Conservation (phyloP, 2,888 invertebrate genomes). For the Tetragonula carbonaria region DNA sequence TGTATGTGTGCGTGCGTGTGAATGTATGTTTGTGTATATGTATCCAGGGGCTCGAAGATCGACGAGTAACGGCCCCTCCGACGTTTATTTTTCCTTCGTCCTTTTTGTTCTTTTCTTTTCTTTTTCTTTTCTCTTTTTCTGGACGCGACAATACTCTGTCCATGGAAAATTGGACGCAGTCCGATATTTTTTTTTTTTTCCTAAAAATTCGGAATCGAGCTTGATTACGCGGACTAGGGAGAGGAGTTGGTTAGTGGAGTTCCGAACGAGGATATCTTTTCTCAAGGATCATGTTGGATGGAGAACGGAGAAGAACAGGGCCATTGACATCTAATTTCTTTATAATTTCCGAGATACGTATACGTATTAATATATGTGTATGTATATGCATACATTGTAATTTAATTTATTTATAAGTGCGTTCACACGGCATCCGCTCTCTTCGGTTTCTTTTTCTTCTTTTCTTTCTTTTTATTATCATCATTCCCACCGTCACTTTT, state of each 20-base stretch:
- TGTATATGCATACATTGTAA: slow-evolving; percentile 80
- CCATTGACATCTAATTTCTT: slow-evolving; percentile 78
- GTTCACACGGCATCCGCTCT: slow-evolving; percentile 45
- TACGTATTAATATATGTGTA: slow-evolving; percentile 80
- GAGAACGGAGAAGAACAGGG: slow-evolving; percentile 72
- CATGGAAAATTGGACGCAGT: slow-evolving; percentile 24
- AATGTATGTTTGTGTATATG: background rate
- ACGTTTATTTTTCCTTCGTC: background rate
- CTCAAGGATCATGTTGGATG: slow-evolving; percentile 31
- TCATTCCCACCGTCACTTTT: background rate
- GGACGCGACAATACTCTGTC: slow-evolving; percentile 33
- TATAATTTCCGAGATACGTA: slow-evolving; percentile 79
- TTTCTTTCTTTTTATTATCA: background rate
- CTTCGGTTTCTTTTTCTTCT: background rate
- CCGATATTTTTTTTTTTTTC: background rate
- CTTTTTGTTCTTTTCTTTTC: background rate
- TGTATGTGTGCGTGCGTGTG: background rate
- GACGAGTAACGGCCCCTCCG: slow-evolving; percentile 44
- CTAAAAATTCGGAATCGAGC: slow-evolving; percentile 49
- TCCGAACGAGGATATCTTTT: background rate
- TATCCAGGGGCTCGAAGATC: slow-evolving; percentile 55
- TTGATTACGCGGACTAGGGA: slow-evolving; percentile 36
- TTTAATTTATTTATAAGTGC: slow-evolving; percentile 78
- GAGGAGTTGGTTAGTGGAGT: background rate
- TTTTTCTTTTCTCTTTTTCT: background rate